Base-by-base conservation (phyloP, 1,140 invertebrate species). In the Dysdera silvatica region DNA sequence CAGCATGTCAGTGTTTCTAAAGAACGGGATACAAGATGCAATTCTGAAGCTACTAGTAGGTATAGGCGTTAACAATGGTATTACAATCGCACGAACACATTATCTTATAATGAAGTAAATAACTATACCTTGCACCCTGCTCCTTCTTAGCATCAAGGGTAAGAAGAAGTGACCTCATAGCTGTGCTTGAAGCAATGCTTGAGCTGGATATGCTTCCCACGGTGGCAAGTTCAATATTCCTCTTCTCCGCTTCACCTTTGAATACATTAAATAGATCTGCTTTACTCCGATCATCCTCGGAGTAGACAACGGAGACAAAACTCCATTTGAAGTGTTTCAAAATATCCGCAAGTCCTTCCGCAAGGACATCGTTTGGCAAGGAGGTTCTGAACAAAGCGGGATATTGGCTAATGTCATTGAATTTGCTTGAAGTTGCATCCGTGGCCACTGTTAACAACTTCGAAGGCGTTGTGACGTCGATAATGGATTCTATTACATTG, bases 241-340 rank as follows among this genome's bases (percentile, higher is more conserved):
- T 55, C 6, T 45, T 24, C 29, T 66, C 47, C 1, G 71, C 67
- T 40, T 68, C 68, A 16, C 40, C 59, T 29, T 67, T 53, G 10
- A 73, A 68, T 7, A 69, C 66, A 43, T 68, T 65, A 28, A 68
- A 70, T 6, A 71, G 47, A 60, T 73, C 71, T 3, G 60, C 61
- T 37, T 67, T 40, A 24, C 68, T 67, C 40, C 61, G 60, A 12
- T 55, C 62, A 0, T 56, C 49, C 29, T 73, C 69, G 26, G 66
- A 67, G 66, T 73, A 71, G 26, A 75, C 54, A 8, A 70, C 60
- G 20, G 71, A 71, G 5, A 74, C 67, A 35, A 68, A 71, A 29
- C 62, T 56, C 72, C 72, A 74, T 16, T 68, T 63, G 37, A 70
- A 68, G 24, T 71, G 67, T 14, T 65, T 47, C 24, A 73, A 31